These are phyloP conservation scores for Peromyscus leucopus DNA, from an alignment of 2,113 vertebrate genomes.

Conservation along the genomic window DNA sequence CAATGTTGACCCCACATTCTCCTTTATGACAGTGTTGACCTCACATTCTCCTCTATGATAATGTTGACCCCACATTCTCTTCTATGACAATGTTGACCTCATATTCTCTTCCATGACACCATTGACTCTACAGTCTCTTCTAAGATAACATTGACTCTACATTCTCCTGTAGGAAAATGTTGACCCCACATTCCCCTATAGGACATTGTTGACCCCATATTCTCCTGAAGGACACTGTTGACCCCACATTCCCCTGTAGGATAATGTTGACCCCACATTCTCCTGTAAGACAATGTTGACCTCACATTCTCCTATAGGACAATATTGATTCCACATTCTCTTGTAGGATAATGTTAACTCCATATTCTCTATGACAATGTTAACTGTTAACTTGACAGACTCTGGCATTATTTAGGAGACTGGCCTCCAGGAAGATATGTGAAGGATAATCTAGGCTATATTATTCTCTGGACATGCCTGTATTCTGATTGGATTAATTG, in stretches of 20 bases:
- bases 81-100: not conserved
- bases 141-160: not conserved
- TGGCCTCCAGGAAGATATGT: not conserved
- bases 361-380: too few species aligned
- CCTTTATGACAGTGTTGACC: not conserved
- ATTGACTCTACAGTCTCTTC: not conserved
- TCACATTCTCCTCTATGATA: not conserved
- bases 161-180: too few species aligned
- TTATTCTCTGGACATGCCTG: not conserved
- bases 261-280: not conserved
- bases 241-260: not conserved
- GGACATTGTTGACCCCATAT: not conserved
- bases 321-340: not conserved
- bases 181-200: too few species aligned
- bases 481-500: not conserved
- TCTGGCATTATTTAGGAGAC: not conserved
- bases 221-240: not conserved
- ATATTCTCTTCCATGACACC: not conserved
- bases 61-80: not conserved
- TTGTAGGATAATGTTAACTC: too few species aligned
- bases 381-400: not conserved
- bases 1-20: not conserved
- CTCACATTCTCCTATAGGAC: too few species aligned
- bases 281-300: too few species aligned
- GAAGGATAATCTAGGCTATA: not conserved